Percentiles rank a stretch among this genome's conserved stretches.
Conservation (phyloP, 92 coral and sea anemone genomes). For the Metridium senile region DNA sequence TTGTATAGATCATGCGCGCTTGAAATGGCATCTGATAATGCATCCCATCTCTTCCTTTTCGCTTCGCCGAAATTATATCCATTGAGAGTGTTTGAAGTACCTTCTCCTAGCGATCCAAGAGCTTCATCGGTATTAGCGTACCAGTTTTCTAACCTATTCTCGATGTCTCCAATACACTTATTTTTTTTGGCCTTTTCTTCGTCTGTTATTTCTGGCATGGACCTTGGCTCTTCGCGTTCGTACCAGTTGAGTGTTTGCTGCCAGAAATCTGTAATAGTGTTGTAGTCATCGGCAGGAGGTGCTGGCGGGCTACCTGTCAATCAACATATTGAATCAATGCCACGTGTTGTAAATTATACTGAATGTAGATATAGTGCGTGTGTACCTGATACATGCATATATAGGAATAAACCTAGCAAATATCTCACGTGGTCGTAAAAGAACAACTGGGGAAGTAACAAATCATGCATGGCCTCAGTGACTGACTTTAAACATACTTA, state of each 20-base stretch:
- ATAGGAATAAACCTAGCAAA: no score
- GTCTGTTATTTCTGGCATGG: neutral
- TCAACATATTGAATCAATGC: no score
- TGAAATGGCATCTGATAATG: neutral
- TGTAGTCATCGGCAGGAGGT: neutral
- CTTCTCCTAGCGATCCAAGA: neutral
- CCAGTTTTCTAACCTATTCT: slow-evolving; percentile 13
- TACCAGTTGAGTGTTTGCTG: slow-evolving; percentile 20
- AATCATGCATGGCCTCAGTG: no score
- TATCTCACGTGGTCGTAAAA: no score
- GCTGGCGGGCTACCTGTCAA: neutral
- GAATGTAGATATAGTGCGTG: no score
- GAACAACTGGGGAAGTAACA: no score
- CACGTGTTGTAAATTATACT: no score
- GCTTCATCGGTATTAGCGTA: neutral
- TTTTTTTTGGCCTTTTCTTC: neutral
- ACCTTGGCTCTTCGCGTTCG: neutral
- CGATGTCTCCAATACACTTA: neutral
- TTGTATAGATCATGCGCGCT: neutral
- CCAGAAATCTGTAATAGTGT: slow-evolving; percentile 9
- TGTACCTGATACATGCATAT: no score
- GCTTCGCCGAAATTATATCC: neutral
- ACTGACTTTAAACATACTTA: no score
- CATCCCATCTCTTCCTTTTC: neutral
- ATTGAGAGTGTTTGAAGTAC: neutral